Evolutionary conservation across 2,797 vertebrate species (phyloP).

Genomic region (Coccyzus lansbergi): DNA sequence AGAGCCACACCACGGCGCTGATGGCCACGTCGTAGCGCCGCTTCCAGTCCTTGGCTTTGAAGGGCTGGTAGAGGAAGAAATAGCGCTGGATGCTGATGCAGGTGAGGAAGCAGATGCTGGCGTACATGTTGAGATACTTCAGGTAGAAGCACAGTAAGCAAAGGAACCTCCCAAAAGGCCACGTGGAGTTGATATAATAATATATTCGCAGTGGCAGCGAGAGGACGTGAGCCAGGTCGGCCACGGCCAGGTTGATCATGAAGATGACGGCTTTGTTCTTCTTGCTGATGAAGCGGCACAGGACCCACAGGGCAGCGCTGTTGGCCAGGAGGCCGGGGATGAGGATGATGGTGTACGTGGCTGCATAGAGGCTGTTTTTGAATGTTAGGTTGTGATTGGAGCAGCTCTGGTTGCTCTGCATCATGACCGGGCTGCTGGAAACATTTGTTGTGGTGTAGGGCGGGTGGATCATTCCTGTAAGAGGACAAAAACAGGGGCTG

Average conservation of each 20-base stretch:
- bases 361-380: conserved; percentile 77
- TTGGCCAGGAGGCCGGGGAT: conserved; percentile 88
- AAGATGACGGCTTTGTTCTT: conserved; percentile 90
- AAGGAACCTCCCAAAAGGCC: conserved; percentile 82
- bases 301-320: conserved; percentile 84
- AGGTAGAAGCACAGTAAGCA: conserved; percentile 92
- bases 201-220: conserved; percentile 87
- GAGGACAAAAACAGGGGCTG: not conserved
- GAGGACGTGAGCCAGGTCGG: conserved; percentile 87
- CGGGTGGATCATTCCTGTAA: conserved; percentile 22
- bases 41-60: conserved; percentile 86
- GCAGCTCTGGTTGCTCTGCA: conserved; percentile 34
- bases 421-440: conserved; percentile 9
- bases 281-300: conserved; percentile 84
- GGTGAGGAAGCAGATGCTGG: conserved; percentile 87
- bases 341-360: conserved; percentile 86
- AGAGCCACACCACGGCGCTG: conserved; percentile 80
- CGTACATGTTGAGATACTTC: conserved; percentile 94
- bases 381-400: conserved; percentile 18
- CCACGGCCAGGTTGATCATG: conserved; percentile 89
- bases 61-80: conserved; percentile 83
- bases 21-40: conserved; percentile 84
- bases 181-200: conserved; percentile 83
- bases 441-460: not conserved
- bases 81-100: conserved; percentile 91